Percentiles rank a stretch among this genome's conserved stretches.
Evolutionary conservation across 2,888 invertebrate genomes (phyloP).

Genomic region (Polyploca ridens): DNA sequence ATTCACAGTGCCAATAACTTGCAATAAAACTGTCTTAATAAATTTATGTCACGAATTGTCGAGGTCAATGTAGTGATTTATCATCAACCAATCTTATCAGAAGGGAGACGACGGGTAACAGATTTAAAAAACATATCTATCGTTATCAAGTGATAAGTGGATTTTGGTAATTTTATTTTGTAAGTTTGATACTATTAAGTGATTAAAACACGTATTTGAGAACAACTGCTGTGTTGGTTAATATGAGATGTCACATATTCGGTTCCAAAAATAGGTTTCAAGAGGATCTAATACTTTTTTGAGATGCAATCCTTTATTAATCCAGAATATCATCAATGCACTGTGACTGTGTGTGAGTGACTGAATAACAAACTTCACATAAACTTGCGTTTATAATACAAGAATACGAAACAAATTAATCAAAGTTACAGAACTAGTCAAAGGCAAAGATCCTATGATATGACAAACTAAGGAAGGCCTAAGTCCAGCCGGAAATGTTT

Average conservation of each 20-base stretch:
- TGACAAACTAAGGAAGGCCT: too few relatives aligned
- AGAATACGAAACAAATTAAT: too few relatives aligned
- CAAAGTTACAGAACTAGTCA: too few relatives aligned
- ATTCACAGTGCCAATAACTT: background rate
- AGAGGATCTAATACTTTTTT: too few relatives aligned
- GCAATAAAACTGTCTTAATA: background rate
- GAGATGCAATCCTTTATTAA: too few relatives aligned
- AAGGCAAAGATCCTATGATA: too few relatives aligned
- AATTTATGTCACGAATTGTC: constrained; percentile 21
- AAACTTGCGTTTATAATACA: too few relatives aligned
- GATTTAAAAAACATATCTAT: constrained; percentile 46
- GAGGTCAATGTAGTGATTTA: constrained; percentile 46
- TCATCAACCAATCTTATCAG: constrained; percentile 54
- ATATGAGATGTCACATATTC: background rate
- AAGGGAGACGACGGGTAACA: constrained; percentile 42
- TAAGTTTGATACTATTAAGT: constrained; percentile 15
- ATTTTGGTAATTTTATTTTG: constrained; percentile 45
- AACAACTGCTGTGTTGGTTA: background rate
- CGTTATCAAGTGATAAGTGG: constrained; percentile 51
- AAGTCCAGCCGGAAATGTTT: too few relatives aligned
- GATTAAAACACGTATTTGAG: constrained; percentile 1
- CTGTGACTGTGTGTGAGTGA: too few relatives aligned
- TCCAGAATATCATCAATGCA: too few relatives aligned
- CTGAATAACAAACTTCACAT: too few relatives aligned
- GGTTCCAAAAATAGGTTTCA: too few relatives aligned